These are phyloP conservation scores for Pinctada fucata DNA, from an alignment of 2,888 invertebrate species.

Conservation along the genomic window DNA sequence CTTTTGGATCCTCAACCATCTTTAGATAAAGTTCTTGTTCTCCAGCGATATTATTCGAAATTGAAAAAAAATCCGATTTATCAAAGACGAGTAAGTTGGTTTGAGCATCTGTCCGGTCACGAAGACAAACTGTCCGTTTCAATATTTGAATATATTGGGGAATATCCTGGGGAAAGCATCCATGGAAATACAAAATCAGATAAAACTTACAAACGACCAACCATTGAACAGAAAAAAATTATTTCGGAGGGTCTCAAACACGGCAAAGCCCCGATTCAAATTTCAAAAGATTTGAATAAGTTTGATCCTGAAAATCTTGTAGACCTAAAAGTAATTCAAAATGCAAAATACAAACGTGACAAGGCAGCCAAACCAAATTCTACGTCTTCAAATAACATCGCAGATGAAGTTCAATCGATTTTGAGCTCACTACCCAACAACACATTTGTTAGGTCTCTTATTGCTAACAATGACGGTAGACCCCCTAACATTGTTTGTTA, in stretches of 20 bases:
- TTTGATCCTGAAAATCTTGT: conserved; percentile 14
- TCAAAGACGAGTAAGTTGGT: conserved; percentile 31
- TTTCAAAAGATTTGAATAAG: neutral
- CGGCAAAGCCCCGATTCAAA: conserved; percentile 9
- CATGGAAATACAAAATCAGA: too few species aligned
- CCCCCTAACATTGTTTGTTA: conserved; percentile 21
- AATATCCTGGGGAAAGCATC: conserved; percentile 18
- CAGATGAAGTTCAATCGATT: conserved; percentile 25
- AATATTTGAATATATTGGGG: conserved; percentile 24
- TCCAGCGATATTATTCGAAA: conserved; percentile 29
- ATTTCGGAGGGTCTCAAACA: conserved; percentile 24
- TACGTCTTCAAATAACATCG: conserved; percentile 3
- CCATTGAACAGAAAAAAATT: conserved; percentile 8
- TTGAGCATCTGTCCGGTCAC: conserved; percentile 25
- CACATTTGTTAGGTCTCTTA: neutral
- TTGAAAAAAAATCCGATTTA: conserved; percentile 15
- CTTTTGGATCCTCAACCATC: conserved; percentile 9
- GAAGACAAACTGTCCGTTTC: neutral
- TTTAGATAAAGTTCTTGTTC: conserved; percentile 5
- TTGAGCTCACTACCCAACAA: neutral
- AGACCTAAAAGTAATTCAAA: conserved; percentile 17
- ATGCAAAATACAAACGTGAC: conserved; percentile 15
- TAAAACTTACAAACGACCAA: conserved; percentile 15
- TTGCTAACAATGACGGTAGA: conserved; percentile 22
- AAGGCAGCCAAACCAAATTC: conserved; percentile 10